phyloP scores from a whole-genome alignment of 1,140 invertebrate species.

The Micrasema longulum region DNA sequence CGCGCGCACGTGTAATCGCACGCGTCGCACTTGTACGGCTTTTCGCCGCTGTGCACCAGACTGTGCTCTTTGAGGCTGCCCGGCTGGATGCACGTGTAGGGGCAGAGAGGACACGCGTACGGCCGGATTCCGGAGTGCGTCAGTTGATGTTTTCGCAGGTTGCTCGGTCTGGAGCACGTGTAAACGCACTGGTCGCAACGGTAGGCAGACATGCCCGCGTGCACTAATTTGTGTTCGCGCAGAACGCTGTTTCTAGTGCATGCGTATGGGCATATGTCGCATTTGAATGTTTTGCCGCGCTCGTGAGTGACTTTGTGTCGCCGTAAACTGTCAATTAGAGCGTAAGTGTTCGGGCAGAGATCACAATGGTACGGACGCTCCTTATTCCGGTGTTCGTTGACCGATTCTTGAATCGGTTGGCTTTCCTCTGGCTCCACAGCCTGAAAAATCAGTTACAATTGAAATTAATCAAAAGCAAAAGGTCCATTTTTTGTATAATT shows the following conservation, averaged over 20 bases:
- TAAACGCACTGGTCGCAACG: conserved; percentile 26
- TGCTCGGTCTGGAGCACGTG: conserved; percentile 5
- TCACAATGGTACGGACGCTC: conserved; percentile 5
- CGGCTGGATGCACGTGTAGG: conserved; percentile 14
- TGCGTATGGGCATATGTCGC: conserved; percentile 12
- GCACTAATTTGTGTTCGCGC: conserved; percentile 14
- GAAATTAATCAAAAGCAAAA: too few relatives aligned
- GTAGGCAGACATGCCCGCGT: conserved; percentile 16
- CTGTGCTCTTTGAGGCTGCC: conserved; percentile 27
- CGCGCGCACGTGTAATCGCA: conserved; percentile 30
- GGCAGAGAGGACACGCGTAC: conserved; percentile 10
- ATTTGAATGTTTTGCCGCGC: conserved; percentile 17
- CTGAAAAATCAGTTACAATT: too few relatives aligned
- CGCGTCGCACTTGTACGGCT: conserved; percentile 23
- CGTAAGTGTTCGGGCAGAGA: not conserved
- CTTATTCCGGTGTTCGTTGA: too few relatives aligned
- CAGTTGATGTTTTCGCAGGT: conserved; percentile 19
- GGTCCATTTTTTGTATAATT: too few relatives aligned
- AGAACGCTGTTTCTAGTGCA: conserved; percentile 1
- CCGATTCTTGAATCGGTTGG: too few relatives aligned
- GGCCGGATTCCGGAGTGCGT: conserved; percentile 21
- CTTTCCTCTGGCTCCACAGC: too few relatives aligned
- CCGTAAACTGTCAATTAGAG: not conserved
- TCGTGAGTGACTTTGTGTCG: conserved; percentile 6
- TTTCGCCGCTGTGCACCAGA: conserved; percentile 21